Conservation (phyloP, 2,888 invertebrate genomes). For the Hyppa rectilinea region DNA sequence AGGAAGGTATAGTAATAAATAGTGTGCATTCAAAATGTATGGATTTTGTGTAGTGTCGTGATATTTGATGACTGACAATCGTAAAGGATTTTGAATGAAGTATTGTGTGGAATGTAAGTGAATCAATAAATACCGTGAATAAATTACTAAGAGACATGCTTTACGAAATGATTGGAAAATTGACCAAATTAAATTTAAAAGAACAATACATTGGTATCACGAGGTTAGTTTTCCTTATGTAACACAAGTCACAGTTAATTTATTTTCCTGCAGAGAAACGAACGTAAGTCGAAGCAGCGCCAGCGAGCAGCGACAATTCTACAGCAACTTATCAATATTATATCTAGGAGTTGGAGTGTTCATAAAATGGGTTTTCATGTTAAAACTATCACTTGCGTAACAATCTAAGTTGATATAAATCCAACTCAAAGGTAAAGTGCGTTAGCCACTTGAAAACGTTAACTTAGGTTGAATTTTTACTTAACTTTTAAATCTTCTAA, state of each 20-base stretch:
- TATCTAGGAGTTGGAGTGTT: background rate
- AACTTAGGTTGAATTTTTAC: background rate
- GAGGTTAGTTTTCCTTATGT: background rate
- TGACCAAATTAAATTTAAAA: no score
- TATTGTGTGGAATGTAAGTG: no score
- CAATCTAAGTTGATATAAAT: constrained; percentile 11
- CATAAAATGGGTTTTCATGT: background rate
- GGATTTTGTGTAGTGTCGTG: constrained; percentile 2
- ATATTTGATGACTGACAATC: no score
- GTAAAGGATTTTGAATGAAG: no score
- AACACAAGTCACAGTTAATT: background rate
- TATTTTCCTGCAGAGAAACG: background rate
- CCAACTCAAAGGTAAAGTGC: constrained; percentile 9
- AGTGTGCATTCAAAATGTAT: background rate
- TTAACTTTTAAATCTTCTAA: background rate
- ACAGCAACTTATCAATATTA: background rate
- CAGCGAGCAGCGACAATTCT: background rate
- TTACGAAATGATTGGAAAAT: no score
- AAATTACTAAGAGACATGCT: no score
- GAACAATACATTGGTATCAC: no score
- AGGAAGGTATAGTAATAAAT: background rate
- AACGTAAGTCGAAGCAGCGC: background rate
- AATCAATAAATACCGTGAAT: no score
- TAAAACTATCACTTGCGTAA: constrained; percentile 11
- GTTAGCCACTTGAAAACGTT: constrained; percentile 13